Conservation (phyloP, 2,113 vertebrate species). For the Phoenicopterus ruber region DNA sequence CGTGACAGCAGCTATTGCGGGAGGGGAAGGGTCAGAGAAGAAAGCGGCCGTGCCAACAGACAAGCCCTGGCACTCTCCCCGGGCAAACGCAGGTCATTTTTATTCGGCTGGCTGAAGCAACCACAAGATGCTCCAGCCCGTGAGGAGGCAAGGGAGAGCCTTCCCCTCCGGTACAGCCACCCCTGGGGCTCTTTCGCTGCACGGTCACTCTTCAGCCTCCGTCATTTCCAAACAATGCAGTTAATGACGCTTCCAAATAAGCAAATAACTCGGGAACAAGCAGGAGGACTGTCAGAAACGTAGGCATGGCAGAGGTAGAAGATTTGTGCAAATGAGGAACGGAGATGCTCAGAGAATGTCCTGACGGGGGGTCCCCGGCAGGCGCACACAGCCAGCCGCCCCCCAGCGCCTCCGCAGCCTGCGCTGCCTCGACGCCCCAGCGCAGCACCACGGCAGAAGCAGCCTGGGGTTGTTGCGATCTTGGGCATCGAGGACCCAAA, state of each 20-base stretch:
- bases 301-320: not conserved
- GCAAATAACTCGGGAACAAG: not conserved
- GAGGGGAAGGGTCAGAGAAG: not conserved
- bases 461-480: not conserved
- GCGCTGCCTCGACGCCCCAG: accelerated
- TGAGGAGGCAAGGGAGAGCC: not conserved
- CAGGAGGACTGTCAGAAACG: not conserved
- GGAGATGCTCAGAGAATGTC: not conserved
- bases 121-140: not conserved
- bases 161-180: not conserved
- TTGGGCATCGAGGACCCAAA: not conserved
- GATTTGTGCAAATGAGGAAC: not conserved
- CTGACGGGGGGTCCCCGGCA: not conserved
- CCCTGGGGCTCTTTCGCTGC: not conserved
- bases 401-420: not conserved
- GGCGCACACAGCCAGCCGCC: accelerated
- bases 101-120: not conserved
- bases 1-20: not conserved
- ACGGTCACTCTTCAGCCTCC: not conserved
- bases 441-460: not conserved
- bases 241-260: not conserved
- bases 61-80: not conserved
- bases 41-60: not conserved
- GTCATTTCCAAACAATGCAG: not conserved
- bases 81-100: not conserved